Evolutionary conservation across 2,113 vertebrate species (phyloP).

Genomic region (Spheniscus mendiculus): DNA sequence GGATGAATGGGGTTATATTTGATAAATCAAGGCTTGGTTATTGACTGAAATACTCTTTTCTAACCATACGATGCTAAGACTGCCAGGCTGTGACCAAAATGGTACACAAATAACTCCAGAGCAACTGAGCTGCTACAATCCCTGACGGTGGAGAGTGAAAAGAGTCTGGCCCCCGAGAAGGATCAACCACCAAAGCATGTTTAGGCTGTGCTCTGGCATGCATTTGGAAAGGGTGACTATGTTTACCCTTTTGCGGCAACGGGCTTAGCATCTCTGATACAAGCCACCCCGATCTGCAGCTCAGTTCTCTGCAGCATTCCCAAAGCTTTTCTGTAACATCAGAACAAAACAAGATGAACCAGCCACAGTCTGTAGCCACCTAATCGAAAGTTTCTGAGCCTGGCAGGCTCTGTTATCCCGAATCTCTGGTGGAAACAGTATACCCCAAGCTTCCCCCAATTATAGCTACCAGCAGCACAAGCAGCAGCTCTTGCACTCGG

Average conservation of each 20-base stretch:
- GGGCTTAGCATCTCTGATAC: not conserved
- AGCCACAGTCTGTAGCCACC: not conserved
- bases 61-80: not conserved
- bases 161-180: not conserved
- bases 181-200: not conserved
- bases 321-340: not conserved
- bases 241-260: not conserved
- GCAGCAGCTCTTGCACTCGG: constrained; percentile 25
- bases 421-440: not conserved
- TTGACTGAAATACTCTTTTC: not conserved
- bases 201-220: not conserved
- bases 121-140: not conserved
- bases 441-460: constrained; percentile 15
- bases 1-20: not conserved
- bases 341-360: not conserved
- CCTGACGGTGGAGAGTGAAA: not conserved
- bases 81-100: not conserved
- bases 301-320: not conserved
- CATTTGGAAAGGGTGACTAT: not conserved
- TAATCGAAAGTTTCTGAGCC: constrained; percentile 35
- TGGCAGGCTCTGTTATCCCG: not conserved
- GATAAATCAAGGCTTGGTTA: not conserved
- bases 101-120: not conserved
- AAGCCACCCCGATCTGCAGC: not conserved
- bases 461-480: constrained; percentile 18